Evolutionary conservation across 2,888 invertebrate species (phyloP).

Genomic region (Coenonympha arcania): DNA sequence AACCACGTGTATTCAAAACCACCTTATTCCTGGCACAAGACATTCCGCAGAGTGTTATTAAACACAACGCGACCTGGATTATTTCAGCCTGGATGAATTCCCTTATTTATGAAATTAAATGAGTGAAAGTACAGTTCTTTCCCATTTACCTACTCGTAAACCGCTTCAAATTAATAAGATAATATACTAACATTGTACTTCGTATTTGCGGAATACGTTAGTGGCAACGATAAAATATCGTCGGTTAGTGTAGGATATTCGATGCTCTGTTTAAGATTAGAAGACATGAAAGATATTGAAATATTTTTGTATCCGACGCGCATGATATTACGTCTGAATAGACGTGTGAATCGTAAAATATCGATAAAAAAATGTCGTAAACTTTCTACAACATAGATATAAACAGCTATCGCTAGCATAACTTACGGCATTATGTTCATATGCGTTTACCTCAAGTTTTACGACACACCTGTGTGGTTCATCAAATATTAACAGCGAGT

Average conservation of each 20-base stretch:
- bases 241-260: no score
- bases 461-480: slow-evolving; percentile 12
- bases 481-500: slow-evolving; percentile 19
- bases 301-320: no score
- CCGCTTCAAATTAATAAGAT: no score
- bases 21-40: background rate
- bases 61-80: background rate
- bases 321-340: background rate
- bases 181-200: no score
- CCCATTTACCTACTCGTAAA: no score
- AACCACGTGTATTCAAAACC: background rate
- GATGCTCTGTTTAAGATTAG: no score
- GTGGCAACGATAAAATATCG: no score
- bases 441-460: slow-evolving; percentile 12
- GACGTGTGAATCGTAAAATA: background rate
- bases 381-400: background rate
- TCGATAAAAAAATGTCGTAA: background rate
- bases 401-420: slow-evolving; percentile 2
- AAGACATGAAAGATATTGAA: no score
- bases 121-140: no score
- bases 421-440: slow-evolving; percentile 1
- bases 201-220: no score
- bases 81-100: no score
- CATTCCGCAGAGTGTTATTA: slow-evolving; percentile 1
- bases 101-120: no score